Conservation (phyloP, 2,888 invertebrate genomes). For the Endomychus coccineus region DNA sequence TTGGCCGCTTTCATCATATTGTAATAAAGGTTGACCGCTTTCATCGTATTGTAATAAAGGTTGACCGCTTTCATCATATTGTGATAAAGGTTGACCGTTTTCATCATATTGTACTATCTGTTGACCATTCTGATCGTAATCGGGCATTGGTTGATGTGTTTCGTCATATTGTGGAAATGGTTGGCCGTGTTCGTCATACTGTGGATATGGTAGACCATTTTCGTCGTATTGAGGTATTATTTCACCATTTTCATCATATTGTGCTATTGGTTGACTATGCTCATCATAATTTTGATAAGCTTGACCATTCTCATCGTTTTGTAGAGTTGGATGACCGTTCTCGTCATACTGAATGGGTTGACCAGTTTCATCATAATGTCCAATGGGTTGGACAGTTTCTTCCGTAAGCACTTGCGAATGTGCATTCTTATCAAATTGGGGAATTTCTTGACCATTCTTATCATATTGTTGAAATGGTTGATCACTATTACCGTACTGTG, state of each 20-base stretch:
- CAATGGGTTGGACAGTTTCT: conserved; percentile 20
- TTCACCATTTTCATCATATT: conserved; percentile 18
- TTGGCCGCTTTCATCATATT: conserved; percentile 28
- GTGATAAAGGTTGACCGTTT: conserved; percentile 23
- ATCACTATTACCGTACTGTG: too few relatives aligned
- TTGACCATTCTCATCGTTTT: conserved; percentile 4
- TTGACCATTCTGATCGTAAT: conserved; percentile 10
- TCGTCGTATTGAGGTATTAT: conserved; percentile 22
- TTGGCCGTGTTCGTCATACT: conserved; percentile 22
- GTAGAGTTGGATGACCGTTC: conserved; percentile 18
- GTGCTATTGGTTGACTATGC: conserved; percentile 4
- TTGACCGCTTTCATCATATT: conserved; percentile 19
- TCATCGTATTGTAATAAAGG: conserved; percentile 17
- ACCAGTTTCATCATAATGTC: conserved; percentile 23
- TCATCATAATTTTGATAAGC: background rate
- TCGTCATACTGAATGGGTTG: conserved; percentile 23
- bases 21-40: conserved; percentile 13
- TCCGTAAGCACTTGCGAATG: too few relatives aligned
- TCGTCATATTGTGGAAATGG: conserved; percentile 13
- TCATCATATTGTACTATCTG: conserved; percentile 22
- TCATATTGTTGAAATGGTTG: too few relatives aligned
- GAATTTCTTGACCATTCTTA: too few relatives aligned
- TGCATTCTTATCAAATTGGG: too few relatives aligned
- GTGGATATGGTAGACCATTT: conserved; percentile 20
- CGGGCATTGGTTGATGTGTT: conserved; percentile 13